Evolutionary conservation across 2,888 invertebrate species (phyloP), one percentile per base, ranked within the genome.

Genomic region (Eupithecia dodoneata): DNA sequence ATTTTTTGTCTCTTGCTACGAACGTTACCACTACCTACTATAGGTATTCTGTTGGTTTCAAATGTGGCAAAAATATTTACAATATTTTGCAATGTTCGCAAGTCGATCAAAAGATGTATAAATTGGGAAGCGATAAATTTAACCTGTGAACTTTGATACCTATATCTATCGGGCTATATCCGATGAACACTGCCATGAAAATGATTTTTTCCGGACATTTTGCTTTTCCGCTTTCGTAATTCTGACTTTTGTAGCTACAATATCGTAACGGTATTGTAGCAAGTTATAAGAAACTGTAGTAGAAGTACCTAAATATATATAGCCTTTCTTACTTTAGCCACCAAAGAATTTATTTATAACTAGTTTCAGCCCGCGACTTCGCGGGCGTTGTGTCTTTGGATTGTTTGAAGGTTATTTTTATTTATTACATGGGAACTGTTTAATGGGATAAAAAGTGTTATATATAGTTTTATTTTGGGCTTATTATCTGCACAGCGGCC

Each of bases 91-190:
- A 65, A 63, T 2, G 65, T 41, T 30, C 65, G 30, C 10, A 41
- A 41, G 63, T n/a, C 12, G 63, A 65, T 65, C 30, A 30, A 65
- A 41, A 7, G 41, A 52, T 9, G 13, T 42, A 66, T 75, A 75
- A 83, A 84, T 82, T 76, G 77, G 72, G 52, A 72, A 75, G 81
- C 77, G 79, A 80, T 84, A 83, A 83, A 83, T 84, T 78, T 72
- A 65, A 47, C 49, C 49, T 5, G 47, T 72, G 72, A 76, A 73
- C 69, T 76, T 63, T n/a, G 42, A 72, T 52, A 30, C 30, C 30
- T 30, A 30, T 30, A 30, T 30, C 30, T 30, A 30, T 30, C 30
- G 30, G 30, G 44, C 7, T 72, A 69, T 59, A 69, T 45, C 76
- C 41, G 55, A 15, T 72, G 55, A 76, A 76, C 81, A 82, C 78